phyloP scores from a whole-genome alignment of 2,797 vertebrate genomes.

The Oreortyx pictus region DNA sequence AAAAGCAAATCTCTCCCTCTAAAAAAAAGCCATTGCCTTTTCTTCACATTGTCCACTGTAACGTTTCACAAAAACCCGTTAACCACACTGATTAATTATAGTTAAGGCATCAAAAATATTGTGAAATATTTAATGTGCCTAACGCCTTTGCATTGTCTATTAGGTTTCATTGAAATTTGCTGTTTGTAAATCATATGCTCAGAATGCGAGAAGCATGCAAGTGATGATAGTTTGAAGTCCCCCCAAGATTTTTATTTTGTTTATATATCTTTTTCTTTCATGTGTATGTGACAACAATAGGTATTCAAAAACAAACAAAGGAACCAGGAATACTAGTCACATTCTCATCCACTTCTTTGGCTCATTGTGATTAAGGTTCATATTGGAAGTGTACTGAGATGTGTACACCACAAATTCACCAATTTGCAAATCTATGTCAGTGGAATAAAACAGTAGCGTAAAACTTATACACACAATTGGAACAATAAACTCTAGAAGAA shows the following conservation, averaged over 20 bases:
- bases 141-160: constrained; percentile 45
- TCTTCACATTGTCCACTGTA: constrained; percentile 1
- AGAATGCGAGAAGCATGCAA: not conserved
- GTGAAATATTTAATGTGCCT: not conserved
- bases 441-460: not conserved
- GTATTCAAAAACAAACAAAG: not conserved
- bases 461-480: not conserved
- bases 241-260: not conserved
- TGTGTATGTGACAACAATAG: not conserved
- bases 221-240: not conserved
- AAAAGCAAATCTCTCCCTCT: constrained; percentile 23
- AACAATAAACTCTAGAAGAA: not conserved
- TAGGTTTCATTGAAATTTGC: not conserved
- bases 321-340: not conserved
- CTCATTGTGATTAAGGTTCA: not conserved
- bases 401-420: fast-evolving
- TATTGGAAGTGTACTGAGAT: not conserved
- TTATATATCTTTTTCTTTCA: not conserved
- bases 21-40: not conserved
- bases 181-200: not conserved
- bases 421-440: not conserved
- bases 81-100: constrained; percentile 36
- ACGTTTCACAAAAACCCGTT: constrained; percentile 28
- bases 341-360: not conserved
- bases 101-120: constrained; percentile 18